Evolutionary conservation across 2,113 vertebrate species (phyloP), one percentile per base, ranked within the genome.

Genomic region (Mystacornis crossleyi): DNA sequence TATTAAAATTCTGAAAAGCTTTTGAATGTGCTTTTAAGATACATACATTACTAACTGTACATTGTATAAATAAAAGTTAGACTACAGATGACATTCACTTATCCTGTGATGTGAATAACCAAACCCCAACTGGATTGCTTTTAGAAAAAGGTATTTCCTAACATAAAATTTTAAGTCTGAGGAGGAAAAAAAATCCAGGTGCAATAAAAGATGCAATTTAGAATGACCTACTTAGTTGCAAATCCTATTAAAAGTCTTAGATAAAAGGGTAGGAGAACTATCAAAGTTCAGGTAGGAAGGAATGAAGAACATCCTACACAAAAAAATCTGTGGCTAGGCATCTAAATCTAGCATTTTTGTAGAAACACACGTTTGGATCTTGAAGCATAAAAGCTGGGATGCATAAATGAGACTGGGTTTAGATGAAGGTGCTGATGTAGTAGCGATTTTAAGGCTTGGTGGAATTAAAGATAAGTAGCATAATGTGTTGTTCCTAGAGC

Each of bases 251-350:
- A 69, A 81, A 66, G 57, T 67, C 77, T 86, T 85, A 33, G 29
- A 82, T 84, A 58, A 77, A 91, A 82, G 0, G 8, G 81, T 87
- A 82, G 72, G 83, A 77, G 53, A 91, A 36, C 53, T 95, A 91
- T 91, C 14, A 2, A 74, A 72, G 88, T 88, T 91, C 90, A 96
- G 92, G 79, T 94, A 94, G 78, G 81, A 93, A 89, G 78, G 81
- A 93, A 89, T 55, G 92, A 93, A 91, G 84, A 95, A 42, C 90
- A 89, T 94, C 90, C 92, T 87, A 85, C 90, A 90, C 87, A 91
- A 60, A 67, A 80, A 93, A 88, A 80, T 94, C 79, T 92, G 64
- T 87, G 81, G 38, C 61, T 45, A 60, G 81, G 78, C 81, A 85
- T 90, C 81, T 74, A 79, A 61, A 71, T 87, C 42, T 81, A 26